Evolutionary conservation across 1,140 invertebrate genomes (phyloP).

Genomic region (Lucilia sericata): DNA sequence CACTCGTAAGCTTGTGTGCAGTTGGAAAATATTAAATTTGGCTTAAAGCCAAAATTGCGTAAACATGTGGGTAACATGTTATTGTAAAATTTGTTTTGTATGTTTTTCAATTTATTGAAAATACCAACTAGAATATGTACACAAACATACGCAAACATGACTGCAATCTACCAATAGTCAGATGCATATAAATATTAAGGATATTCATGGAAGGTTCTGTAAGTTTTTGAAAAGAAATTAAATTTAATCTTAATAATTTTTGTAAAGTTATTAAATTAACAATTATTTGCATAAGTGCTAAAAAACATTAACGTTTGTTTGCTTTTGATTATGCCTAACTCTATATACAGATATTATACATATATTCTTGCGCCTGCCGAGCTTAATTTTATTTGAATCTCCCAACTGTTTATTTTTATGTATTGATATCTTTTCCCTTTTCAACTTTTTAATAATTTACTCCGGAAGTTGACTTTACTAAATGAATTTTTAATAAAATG

Average conservation of each 20-base stretch:
- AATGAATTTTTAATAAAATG: background rate
- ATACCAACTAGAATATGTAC: conserved; percentile 3
- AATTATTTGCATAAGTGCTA: too few relatives aligned
- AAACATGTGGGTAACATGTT: conserved; percentile 46
- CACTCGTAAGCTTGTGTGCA: background rate
- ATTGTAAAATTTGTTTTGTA: conserved; percentile 33
- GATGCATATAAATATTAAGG: too few relatives aligned
- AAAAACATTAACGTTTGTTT: too few relatives aligned
- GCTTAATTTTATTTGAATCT: background rate
- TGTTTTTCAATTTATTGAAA: conserved; percentile 29
- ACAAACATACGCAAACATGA: background rate
- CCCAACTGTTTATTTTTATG: background rate
- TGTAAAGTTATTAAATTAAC: too few relatives aligned
- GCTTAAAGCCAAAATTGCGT: conserved; percentile 45
- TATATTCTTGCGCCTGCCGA: too few relatives aligned
- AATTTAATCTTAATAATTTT: too few relatives aligned
- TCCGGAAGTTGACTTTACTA: background rate
- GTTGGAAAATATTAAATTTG: conserved; percentile 46
- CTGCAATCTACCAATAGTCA: too few relatives aligned
- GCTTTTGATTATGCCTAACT: too few relatives aligned
- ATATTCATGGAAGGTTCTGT: too few relatives aligned
- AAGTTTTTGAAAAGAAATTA: too few relatives aligned
- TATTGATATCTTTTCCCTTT: background rate
- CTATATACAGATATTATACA: too few relatives aligned
- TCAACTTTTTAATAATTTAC: background rate